These are phyloP conservation scores for Escarpia spicata DNA, from an alignment of 2,888 invertebrate genomes.

Conservation along the genomic window DNA sequence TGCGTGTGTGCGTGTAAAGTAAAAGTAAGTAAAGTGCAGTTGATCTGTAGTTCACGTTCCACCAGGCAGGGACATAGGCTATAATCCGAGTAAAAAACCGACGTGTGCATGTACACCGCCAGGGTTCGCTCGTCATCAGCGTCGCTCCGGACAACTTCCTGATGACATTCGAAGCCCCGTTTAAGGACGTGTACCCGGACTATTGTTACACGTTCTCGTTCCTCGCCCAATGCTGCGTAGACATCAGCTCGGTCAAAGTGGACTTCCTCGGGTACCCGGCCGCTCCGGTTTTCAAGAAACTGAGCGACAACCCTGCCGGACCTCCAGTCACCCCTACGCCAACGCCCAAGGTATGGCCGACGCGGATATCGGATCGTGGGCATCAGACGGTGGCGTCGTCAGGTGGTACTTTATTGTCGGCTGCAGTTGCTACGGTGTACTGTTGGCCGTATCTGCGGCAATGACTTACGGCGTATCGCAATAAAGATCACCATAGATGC, in stretches of 20 bases:
- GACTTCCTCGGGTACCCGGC: neutral
- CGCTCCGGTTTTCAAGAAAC: neutral
- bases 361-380: neutral
- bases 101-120: neutral
- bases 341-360: neutral
- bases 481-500: neutral
- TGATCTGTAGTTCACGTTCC: too few species aligned
- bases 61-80: neutral
- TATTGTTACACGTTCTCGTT: neutral
- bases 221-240: neutral
- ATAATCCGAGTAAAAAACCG: neutral
- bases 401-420: neutral
- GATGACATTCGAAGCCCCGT: neutral
- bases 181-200: neutral
- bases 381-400: neutral
- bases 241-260: neutral
- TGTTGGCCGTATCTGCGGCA: neutral
- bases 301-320: neutral
- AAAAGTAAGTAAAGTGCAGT: too few species aligned
- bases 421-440: neutral
- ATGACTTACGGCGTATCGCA: neutral
- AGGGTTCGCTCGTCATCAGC: slow-evolving; percentile 1
- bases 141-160: neutral
- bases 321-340: neutral
- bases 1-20: too few species aligned